Conservation (phyloP, 1,140 invertebrate genomes). For the Drosophila yakuba region DNA sequence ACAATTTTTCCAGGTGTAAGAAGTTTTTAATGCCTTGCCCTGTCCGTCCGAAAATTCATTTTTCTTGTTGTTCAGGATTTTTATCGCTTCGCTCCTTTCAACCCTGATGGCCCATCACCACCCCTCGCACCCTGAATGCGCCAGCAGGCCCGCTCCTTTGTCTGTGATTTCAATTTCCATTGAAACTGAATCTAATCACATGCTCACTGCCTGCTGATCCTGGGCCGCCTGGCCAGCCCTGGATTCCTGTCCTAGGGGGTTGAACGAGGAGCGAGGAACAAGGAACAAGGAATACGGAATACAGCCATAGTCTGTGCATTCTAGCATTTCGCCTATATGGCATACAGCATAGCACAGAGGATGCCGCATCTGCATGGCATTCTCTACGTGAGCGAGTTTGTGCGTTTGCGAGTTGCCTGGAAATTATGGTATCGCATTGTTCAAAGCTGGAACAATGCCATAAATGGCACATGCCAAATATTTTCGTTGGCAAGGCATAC, state of each 20-base stretch:
- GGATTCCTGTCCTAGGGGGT: constrained; percentile 40
- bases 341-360: constrained; percentile 46
- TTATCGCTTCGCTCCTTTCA: constrained; percentile 59
- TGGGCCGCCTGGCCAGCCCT: constrained; percentile 35
- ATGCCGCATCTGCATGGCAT: constrained; percentile 66
- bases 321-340: constrained; percentile 16
- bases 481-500: constrained; percentile 51
- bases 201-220: constrained; percentile 74
- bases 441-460: constrained; percentile 75
- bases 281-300: background rate
- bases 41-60: constrained; percentile 53
- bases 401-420: constrained; percentile 53
- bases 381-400: constrained; percentile 20
- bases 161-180: constrained; percentile 82
- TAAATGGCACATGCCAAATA: constrained; percentile 82
- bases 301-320: constrained; percentile 26
- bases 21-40: constrained; percentile 45
- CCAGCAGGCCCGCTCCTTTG: constrained; percentile 46
- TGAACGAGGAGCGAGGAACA: constrained; percentile 2
- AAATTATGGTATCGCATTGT: constrained; percentile 77
- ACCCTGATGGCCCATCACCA: constrained; percentile 51
- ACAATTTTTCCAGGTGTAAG: constrained; percentile 1
- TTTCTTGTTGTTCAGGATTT: constrained; percentile 54
- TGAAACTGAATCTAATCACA: constrained; percentile 83
- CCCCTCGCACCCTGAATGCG: constrained; percentile 7